Evolutionary conservation across 2,888 invertebrate species (phyloP), one percentile per base, ranked within the genome.

Genomic region (Diaprepes abbreviatus): DNA sequence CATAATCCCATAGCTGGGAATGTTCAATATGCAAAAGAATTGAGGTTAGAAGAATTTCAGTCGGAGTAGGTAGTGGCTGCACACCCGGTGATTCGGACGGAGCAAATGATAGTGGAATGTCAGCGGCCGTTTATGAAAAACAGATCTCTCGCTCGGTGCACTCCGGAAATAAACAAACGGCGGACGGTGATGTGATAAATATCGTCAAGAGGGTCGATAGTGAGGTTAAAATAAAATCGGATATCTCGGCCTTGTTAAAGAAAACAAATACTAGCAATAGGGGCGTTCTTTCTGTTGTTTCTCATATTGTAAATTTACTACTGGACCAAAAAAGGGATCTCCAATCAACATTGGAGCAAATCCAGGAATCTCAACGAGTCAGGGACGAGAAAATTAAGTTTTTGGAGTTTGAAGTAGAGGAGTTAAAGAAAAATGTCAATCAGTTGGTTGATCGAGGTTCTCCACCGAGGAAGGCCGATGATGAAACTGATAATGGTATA

Each of bases 1-100:
- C 52, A 3, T 24, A 33, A 10, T 52, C 52, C n/a, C 52, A 52
- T 33, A 52, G 24, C n/a, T 52, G 52, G 52, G 52, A 52, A 16
- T 19, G 52, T 16, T 19, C 16, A 28, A 9, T 21, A 1, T 52
- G 21, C 10, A 52, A 52, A 52, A 33, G n/a, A 24, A 10, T 14
- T 52, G 52, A 52, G 52, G 52, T 52, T 1, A 40, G 17, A 6
- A 14, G 43, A 16, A 16, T 40, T 14, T 40, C 43, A 10, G 43
- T 40, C 6, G 43, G 43, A 40, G 1, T 17, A 1, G 9, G 16
- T 4, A 17, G 43, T 40, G 43, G n/a, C 17, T 40, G 10, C 3
- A 6, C n/a, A 40, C 17, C 43, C 1, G 3, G 7, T 7, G 43
- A 3, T 1, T 9, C 10, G 2, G 31, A 10, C 31, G 5, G 31